A percentile compares a stretch with the other conserved stretches of the same genome.
Conservation (phyloP, 1,140 invertebrate genomes). For the Bombus huntii region DNA sequence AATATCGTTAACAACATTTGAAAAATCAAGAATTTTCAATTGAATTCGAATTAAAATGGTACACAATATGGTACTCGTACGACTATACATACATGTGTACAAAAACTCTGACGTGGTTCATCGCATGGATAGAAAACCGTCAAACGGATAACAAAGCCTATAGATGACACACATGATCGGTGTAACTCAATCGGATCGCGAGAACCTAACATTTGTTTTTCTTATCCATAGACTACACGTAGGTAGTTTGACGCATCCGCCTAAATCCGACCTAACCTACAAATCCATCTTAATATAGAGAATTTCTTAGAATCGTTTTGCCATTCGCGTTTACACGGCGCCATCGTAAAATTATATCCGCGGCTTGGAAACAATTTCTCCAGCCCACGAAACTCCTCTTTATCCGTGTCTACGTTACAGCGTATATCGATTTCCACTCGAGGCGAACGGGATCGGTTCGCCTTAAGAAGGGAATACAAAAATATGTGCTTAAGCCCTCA, state of each 20-base stretch:
- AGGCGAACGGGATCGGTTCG: conserved; percentile 10
- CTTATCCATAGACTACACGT: not conserved
- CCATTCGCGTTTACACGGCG: not conserved
- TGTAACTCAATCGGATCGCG: not conserved
- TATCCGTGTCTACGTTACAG: conserved; percentile 1
- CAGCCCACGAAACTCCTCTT: not conserved
- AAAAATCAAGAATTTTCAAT: too few species aligned
- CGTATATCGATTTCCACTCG: conserved; percentile 43
- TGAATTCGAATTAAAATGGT: too few species aligned
- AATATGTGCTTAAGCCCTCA: conserved; percentile 69
- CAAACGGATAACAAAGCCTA: not conserved
- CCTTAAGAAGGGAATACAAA: conserved; percentile 62
- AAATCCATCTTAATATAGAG: not conserved
- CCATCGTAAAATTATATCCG: not conserved
- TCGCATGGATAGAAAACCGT: not conserved
- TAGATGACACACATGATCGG: not conserved
- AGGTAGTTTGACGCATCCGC: not conserved
- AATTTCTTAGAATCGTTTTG: not conserved
- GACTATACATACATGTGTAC: fast-evolving
- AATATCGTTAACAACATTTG: too few species aligned
- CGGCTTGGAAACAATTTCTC: not conserved
- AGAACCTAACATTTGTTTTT: not conserved
- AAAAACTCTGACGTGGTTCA: not conserved
- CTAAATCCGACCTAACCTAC: not conserved
- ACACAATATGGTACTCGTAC: too few species aligned